Evolutionary conservation across 1,140 invertebrate species (phyloP).

Genomic region (Mactra quadrangularis): DNA sequence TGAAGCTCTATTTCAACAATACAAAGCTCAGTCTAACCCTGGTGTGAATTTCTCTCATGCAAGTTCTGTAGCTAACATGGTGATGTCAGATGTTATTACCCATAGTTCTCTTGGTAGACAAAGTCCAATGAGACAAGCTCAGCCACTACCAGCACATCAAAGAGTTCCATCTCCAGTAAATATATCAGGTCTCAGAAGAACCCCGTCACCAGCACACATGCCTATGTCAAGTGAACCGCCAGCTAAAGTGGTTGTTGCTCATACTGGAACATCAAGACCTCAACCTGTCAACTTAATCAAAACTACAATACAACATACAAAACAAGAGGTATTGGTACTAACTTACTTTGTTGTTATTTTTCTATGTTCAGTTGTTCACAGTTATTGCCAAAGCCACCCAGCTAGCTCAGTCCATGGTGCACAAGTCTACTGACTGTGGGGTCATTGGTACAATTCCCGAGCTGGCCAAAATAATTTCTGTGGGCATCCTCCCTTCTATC

Average conservation of each 20-base stretch:
- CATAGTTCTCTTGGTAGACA: neutral
- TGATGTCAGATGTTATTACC: neutral
- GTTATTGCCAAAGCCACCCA: too few relatives aligned
- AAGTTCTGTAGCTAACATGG: neutral
- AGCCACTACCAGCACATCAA: constrained; percentile 52
- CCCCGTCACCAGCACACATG: constrained; percentile 60
- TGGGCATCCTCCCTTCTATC: too few relatives aligned
- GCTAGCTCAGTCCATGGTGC: too few relatives aligned
- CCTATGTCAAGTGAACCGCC: neutral
- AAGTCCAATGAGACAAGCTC: constrained; percentile 13
- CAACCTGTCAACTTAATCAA: constrained; percentile 53
- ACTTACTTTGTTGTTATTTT: too few relatives aligned
- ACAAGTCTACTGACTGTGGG: too few relatives aligned
- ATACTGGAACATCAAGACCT: constrained; percentile 14
- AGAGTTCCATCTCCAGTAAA: constrained; percentile 4
- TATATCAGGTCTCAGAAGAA: constrained; percentile 32
- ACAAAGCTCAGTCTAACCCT: neutral
- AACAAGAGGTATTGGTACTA: neutral
- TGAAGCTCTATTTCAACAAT: constrained; percentile 44
- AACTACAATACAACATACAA: constrained; percentile 9
- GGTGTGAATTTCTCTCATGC: neutral
- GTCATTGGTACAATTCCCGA: too few relatives aligned
- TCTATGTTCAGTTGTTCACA: too few relatives aligned
- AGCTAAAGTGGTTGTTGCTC: constrained; percentile 11
- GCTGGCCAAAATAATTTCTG: too few relatives aligned